phyloP scores from a whole-genome alignment of 2,888 invertebrate genomes.

The Myopa tessellatipennis region DNA sequence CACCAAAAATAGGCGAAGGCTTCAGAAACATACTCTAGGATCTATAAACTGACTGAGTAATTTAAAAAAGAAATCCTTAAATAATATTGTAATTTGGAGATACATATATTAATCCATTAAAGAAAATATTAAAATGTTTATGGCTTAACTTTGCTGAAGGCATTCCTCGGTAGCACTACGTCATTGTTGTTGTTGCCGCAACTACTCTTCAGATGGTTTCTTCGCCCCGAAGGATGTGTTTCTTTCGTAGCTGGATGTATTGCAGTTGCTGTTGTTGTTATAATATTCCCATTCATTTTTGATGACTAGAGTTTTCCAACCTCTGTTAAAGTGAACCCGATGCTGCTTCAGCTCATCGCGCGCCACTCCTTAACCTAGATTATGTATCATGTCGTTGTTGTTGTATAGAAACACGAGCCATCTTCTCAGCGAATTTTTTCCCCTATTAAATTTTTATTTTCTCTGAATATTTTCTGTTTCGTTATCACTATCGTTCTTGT shows the following conservation, averaged over 20 bases:
- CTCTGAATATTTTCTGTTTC: neutral
- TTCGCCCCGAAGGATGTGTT: neutral
- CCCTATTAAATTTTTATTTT: neutral
- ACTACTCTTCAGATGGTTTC: neutral
- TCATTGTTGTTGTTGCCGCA: neutral
- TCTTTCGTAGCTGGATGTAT: neutral
- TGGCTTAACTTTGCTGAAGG: neutral
- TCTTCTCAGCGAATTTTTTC: neutral
- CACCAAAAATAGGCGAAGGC: neutral
- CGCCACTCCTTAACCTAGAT: constrained; percentile 20
- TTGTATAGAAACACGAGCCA: neutral
- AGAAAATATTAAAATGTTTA: neutral
- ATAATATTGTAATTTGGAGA: neutral
- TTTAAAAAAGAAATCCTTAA: neutral
- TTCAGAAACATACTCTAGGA: neutral
- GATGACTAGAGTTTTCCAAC: neutral
- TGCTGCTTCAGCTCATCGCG: neutral
- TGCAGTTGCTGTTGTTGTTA: neutral
- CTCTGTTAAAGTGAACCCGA: neutral
- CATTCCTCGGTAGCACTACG: neutral
- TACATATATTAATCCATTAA: neutral
- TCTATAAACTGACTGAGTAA: neutral
- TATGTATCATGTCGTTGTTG: neutral
- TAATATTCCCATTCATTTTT: neutral
- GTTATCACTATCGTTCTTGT: neutral